phyloP scores from a whole-genome alignment of 2,113 vertebrate genomes.

The Apteryx mantelli region DNA sequence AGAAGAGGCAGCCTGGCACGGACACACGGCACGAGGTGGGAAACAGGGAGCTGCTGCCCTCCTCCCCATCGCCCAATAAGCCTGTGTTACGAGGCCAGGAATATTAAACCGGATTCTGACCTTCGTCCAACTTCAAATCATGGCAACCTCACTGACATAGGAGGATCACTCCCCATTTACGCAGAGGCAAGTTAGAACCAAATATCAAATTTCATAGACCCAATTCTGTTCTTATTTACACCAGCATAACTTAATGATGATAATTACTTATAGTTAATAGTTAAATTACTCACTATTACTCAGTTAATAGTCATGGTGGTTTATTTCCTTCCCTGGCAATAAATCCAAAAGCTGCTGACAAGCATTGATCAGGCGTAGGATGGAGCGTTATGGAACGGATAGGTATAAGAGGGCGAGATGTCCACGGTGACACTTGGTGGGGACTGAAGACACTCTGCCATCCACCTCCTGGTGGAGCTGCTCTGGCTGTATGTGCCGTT shows the following conservation, averaged over 20 bases:
- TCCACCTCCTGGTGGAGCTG: background rate
- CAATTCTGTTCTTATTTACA: background rate
- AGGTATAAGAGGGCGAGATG: background rate
- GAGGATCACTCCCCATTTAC: background rate
- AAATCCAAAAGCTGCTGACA: background rate
- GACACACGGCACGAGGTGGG: accelerated
- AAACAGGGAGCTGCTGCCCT: background rate
- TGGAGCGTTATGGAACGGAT: background rate
- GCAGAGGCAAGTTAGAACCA: background rate
- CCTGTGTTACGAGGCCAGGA: background rate
- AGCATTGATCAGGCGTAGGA: background rate
- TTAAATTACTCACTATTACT: background rate
- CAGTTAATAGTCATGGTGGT: background rate
- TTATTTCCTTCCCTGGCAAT: background rate
- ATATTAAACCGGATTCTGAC: background rate
- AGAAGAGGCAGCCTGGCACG: background rate
- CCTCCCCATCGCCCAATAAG: background rate
- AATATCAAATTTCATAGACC: background rate
- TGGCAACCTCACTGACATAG: background rate
- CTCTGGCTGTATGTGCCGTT: background rate
- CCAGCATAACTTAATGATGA: background rate
- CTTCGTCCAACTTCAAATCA: background rate
- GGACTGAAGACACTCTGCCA: background rate
- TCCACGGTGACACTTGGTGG: background rate
- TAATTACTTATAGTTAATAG: background rate